Evolutionary conservation across 2,113 vertebrate species (phyloP).

Genomic region (Phoxinus phoxinus): DNA sequence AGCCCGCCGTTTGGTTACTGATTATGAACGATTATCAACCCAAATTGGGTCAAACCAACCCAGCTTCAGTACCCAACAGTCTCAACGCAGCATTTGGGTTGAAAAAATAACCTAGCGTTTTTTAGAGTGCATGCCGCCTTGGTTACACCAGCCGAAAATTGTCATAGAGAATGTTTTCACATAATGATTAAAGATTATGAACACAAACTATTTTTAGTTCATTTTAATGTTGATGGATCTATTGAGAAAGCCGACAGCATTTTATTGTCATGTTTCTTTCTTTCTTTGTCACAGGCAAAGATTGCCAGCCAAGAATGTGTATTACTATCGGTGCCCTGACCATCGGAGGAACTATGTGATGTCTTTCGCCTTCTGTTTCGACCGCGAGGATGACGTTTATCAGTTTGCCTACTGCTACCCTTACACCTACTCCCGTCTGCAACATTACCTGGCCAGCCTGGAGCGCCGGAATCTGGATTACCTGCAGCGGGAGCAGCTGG

Average conservation of each 20-base stretch:
- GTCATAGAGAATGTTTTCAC: neutral
- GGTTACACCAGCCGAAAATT: neutral
- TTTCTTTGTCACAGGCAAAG: constrained; percentile 84
- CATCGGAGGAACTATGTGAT: constrained; percentile 97
- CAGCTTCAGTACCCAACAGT: too few species aligned
- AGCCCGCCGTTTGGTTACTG: too few species aligned
- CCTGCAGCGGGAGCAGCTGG: constrained; percentile 88
- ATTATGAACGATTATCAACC: too few species aligned
- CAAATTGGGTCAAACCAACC: too few species aligned
- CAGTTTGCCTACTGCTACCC: constrained; percentile 98
- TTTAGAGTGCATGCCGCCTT: neutral
- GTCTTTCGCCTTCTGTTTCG: constrained; percentile 98
- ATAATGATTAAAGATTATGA: neutral
- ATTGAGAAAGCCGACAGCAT: neutral
- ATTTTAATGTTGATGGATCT: neutral
- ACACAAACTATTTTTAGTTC: neutral
- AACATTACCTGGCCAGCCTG: constrained; percentile 92
- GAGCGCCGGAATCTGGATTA: constrained; percentile 91
- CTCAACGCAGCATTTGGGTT: too few species aligned
- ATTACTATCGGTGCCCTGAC: constrained; percentile 96
- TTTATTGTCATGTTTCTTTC: neutral
- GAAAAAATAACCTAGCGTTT: neutral
- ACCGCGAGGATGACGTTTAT: constrained; percentile 91
- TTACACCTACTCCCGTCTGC: constrained; percentile 94
- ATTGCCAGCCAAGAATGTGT: constrained; percentile 94